These are phyloP conservation scores for Arbacia lixula DNA, from an alignment of 53 echinoderm and acorn worm genomes.

Conservation along the genomic window DNA sequence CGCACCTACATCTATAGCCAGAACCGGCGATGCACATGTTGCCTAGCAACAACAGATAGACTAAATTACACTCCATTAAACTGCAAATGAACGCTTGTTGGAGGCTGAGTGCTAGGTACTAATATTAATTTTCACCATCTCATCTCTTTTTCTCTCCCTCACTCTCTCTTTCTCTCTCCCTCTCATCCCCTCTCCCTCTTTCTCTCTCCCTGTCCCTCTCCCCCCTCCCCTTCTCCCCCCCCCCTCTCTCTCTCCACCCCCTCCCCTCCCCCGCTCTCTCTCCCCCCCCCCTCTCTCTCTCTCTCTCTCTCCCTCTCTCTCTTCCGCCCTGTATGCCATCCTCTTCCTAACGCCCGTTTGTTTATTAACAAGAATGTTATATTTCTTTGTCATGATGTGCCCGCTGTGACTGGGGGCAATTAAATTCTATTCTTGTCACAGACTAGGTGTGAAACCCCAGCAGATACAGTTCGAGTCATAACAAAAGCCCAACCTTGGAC, in stretches of 20 bases:
- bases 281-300: background rate
- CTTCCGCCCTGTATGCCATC: background rate
- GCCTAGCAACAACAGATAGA: constrained; percentile 21
- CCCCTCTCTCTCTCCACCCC: background rate
- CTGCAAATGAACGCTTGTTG: too few species aligned
- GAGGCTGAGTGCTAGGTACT: too few species aligned
- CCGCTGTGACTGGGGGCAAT: too few species aligned
- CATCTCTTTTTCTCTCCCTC: too few species aligned
- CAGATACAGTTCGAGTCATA: background rate
- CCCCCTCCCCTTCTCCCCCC: background rate
- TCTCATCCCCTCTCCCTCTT: background rate
- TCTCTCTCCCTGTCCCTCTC: background rate
- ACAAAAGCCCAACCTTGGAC: constrained; percentile 23
- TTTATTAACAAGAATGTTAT: too few species aligned
- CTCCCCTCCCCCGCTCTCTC: background rate
- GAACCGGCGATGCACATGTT: constrained; percentile 24
- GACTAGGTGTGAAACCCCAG: constrained; percentile 9
- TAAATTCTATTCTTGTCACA: constrained; percentile 38
- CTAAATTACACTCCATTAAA: constrained; percentile 24
- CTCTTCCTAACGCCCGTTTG: background rate
- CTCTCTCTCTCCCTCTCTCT: background rate
- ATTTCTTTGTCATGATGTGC: too few species aligned
- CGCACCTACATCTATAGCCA: too few species aligned
- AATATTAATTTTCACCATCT: too few species aligned
- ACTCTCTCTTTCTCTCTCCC: background rate